Evolutionary conservation across 1,140 invertebrate genomes (phyloP).

Genomic region (Drosophila sproati): DNA sequence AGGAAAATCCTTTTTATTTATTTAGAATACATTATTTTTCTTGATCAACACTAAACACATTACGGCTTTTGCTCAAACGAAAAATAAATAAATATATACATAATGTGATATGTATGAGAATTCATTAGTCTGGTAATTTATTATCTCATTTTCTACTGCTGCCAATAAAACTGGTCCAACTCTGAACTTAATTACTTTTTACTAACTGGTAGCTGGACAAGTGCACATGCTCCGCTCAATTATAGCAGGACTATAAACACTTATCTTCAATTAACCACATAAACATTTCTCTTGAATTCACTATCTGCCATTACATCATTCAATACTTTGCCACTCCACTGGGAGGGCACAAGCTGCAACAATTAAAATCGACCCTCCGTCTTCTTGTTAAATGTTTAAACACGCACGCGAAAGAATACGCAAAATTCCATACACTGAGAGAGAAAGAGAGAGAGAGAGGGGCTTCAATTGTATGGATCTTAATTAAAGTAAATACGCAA

Average conservation of each 20-base stretch:
- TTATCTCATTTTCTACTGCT: background rate
- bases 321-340: background rate
- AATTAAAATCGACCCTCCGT: background rate
- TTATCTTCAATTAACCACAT: conserved; percentile 58
- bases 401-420: background rate
- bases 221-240: conserved; percentile 42
- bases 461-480: background rate
- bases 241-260: conserved; percentile 11
- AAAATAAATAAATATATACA: background rate
- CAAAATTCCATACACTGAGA: background rate
- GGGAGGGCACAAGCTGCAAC: conserved; percentile 42
- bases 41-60: background rate
- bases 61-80: background rate
- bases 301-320: conserved; percentile 13
- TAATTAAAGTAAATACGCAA: conserved; percentile 1
- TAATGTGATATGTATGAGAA: background rate
- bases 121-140: background rate
- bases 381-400: no score
- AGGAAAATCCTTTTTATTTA: conserved; percentile 30
- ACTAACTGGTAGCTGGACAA: background rate
- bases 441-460: no score
- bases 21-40: conserved; percentile 1
- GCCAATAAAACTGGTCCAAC: background rate
- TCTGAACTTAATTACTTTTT: background rate
- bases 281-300: conserved; percentile 54